Base-by-base conservation (phyloP, 2,888 invertebrate species). In the Imbricaverruca yamaguchii region DNA sequence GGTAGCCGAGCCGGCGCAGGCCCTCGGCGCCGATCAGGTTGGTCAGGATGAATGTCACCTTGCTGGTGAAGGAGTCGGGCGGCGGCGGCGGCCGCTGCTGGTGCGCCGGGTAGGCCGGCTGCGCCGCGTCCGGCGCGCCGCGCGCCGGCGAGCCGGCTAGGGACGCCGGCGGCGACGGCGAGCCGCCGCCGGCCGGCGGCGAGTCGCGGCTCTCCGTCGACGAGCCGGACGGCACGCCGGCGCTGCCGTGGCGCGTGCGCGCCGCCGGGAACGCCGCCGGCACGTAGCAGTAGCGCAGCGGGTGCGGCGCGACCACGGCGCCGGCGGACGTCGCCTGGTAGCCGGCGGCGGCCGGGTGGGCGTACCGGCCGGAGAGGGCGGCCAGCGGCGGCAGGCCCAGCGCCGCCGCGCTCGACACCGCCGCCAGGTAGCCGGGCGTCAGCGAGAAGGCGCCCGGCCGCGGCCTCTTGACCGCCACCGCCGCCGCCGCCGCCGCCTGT, bases 1-100 rank as follows among this genome's bases (percentile, higher is more conserved):
- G 84, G 77, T 83, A 81, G 15, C 84, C 84, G 12, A 84, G 80
- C 23, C 81, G 63, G 53, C 80, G 80, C 39, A 84, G 80, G 8
- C 82, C 81, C 23, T 83, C 83, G 1, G 53, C 78, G 3, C 83
- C 84, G 7, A 84, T 80, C 7, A 83, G 81, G 6, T 83, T 82
- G 59, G 82, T 80, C 18, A 84, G 80, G 25, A 84, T 83, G 25
- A 80, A 79, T 53, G 82, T 79, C 10, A 84, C 84, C 12, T 82
- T 81, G 15, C 67, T 80, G 59, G 81, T 82, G 80, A 84, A 84
- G 9, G 65, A 53, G 18, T 81, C 77, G 59, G 83, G 81, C 7
- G 81, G 80, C 15, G 67, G 74, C 61, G 82, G 83, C 67, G 82
- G 82, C 18, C 80, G 67, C 21, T 78, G 65, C 23, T 81, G 81